Base-by-base conservation (phyloP, 92 coral and sea anemone species). In the Actinernus sp. region DNA sequence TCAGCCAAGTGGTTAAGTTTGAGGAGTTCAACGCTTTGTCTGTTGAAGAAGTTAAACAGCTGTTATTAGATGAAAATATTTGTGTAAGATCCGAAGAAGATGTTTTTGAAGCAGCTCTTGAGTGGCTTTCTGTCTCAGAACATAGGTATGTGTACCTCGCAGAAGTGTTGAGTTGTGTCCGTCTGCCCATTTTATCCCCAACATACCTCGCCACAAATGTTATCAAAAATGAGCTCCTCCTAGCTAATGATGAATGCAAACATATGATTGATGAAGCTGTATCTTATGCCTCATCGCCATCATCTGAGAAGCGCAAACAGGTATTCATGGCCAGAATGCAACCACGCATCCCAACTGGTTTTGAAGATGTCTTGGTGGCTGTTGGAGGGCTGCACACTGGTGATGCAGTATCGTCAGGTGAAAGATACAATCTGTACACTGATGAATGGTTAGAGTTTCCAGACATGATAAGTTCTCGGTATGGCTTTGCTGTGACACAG, bases 11-110 rank as follows among this genome's bases (percentile, higher is more conserved):
- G 19, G 74, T 60, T 9, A 71, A 79, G 33, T 79, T 66, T 69
- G 98, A 90, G 21, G 98, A 94, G 75, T 94, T 90, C 46, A 61
- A 74, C 9, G 43, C 65, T 11, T 70, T 94, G 71, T 51, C 94
- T 3, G 49, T 83, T 36, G 79, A 90, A 20, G 89, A 88, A 31
- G 89, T 83, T 29, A 94, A 94, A 32, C 48, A 73, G 12, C 74
- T 94, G 41, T 53, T 94, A 22, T 51, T 57, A 36, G 87, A 94
- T 62, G 97, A 91, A 51, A 94, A 87, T 61, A 73, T 94, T 13
- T 82, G 92, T 36, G 80, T 94, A 34, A 81, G 88, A 32, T 90
- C 98, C 14, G 98, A 94, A 56, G 98, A 94, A 75, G 97, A 85
- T 53, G 97, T 94, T 17, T 94, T 68, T 45, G 65, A 83, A 34